Conservation (phyloP, 2,797 vertebrate species). For the Neomorphus geoffroyi region DNA sequence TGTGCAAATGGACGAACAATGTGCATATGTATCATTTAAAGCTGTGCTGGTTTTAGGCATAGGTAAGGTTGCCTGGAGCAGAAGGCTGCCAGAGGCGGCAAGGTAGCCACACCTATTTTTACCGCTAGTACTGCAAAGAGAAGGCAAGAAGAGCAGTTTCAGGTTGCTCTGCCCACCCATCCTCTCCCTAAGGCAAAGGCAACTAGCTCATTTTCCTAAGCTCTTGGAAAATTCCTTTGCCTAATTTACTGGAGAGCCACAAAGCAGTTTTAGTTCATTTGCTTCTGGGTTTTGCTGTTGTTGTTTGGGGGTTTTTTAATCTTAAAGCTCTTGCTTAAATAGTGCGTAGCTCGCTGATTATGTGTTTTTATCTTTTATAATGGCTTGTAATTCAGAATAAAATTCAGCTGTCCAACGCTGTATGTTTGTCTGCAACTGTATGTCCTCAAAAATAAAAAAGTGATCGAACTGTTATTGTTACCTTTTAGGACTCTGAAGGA, state of each 20-base stretch:
- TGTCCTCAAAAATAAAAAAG: not conserved
- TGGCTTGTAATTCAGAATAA: not conserved
- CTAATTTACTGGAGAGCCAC: not conserved
- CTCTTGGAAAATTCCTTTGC: not conserved
- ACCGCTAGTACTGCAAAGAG: not conserved
- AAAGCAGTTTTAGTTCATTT: not conserved
- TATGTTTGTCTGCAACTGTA: not conserved
- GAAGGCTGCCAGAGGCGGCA: not conserved
- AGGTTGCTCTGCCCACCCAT: not conserved
- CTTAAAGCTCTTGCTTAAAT: not conserved
- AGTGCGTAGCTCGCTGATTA: not conserved
- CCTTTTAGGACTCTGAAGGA: not conserved
- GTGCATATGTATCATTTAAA: not conserved
- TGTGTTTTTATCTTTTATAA: not conserved
- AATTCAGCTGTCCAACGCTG: not conserved
- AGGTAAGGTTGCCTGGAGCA: not conserved
- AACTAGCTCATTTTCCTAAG: not conserved
- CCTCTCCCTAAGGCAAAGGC: not conserved
- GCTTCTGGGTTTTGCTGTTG: accelerated
- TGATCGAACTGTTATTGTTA: not conserved
- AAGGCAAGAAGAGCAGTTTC: not conserved
- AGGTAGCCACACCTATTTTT: not conserved
- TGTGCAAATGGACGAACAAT: not conserved
- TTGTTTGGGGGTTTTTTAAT: not conserved
- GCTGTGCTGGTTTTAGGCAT: not conserved